Percentiles rank a stretch among this genome's conserved stretches.
Evolutionary conservation across 2,888 invertebrate genomes (phyloP).

Genomic region (Euclidia mi): DNA sequence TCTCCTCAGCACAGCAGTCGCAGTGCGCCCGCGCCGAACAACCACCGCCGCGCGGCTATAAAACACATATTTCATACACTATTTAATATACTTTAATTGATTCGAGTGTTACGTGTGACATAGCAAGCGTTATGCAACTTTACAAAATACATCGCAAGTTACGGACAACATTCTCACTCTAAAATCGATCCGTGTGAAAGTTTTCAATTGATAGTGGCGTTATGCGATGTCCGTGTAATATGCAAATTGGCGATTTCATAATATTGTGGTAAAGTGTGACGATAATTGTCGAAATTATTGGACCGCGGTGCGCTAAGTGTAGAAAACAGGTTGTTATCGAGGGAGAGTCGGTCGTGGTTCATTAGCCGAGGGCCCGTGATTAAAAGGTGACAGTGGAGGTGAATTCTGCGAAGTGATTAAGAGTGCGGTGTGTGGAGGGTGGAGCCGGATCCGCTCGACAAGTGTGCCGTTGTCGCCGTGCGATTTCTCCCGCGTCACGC

Average conservation of each 20-base stretch:
- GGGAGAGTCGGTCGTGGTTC: slow-evolving; percentile 55
- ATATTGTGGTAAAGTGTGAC: slow-evolving; percentile 62
- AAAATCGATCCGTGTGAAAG: slow-evolving; percentile 57
- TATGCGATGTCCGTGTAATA: slow-evolving; percentile 61
- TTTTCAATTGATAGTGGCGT: slow-evolving; percentile 59
- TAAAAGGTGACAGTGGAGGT: slow-evolving; percentile 52
- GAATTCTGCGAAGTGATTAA: slow-evolving; percentile 49
- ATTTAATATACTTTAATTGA: slow-evolving; percentile 37
- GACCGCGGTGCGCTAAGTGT: slow-evolving; percentile 47
- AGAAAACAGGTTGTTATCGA: slow-evolving; percentile 51
- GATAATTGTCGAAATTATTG: slow-evolving; percentile 58
- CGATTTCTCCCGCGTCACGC: slow-evolving; percentile 88
- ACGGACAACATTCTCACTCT: slow-evolving; percentile 28
- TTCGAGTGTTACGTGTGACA: slow-evolving; percentile 37
- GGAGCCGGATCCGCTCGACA: slow-evolving; percentile 75
- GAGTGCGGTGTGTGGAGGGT: slow-evolving; percentile 56
- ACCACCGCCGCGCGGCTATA: slow-evolving; percentile 70
- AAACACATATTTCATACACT: slow-evolving; percentile 40
- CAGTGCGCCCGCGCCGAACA: slow-evolving; percentile 76
- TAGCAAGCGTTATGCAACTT: slow-evolving; percentile 33
- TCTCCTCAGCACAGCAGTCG: slow-evolving; percentile 86
- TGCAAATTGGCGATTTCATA: slow-evolving; percentile 67
- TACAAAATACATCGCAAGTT: slow-evolving; percentile 29
- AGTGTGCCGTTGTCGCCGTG: slow-evolving; percentile 76
- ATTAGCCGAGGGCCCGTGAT: slow-evolving; percentile 50